Base-by-base conservation (phyloP, 2,797 vertebrate species). In the Chaunax sp. region DNA sequence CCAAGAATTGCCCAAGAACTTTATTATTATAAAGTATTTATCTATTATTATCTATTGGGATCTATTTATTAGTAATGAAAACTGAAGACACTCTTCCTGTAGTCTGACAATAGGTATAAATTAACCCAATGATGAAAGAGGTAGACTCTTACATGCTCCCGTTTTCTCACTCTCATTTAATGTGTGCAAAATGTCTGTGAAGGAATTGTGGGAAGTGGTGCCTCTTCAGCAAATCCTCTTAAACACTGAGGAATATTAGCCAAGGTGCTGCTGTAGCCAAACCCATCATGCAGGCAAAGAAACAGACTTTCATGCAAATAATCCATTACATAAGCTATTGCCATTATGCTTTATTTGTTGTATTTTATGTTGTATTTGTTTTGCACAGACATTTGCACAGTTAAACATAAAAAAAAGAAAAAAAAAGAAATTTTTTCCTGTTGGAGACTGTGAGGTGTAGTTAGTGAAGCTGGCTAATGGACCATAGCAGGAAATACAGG, bases 211-310 rank as follows among this genome's bases (percentile, higher is more conserved):
- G 58, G 49, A 56, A 52, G 60, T 26, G 23, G 33, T 63, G 75
- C 77, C 46, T 72, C 38, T 66, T 85, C 61, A 80, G 82, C 60
- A 77, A 71, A 70, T 84, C 73, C 30, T 51, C 75, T 72, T 67
- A 62, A 78, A 65, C 35, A 64, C 37, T 33, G 37, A 50, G 53
- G 57, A 67, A 23, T 50, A 25, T 7, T 23, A 23, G 55, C 65
- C 59, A 72, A 52, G 70, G 15, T 56, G 61, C 64, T 54, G 46
- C 59, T 46, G 35, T 19, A 47, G 43, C 57, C 40, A 40, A 55
- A 60, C 41, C 23, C 8, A 33, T 51, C 52, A 30, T 30, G 28
- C 5, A 30, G 5, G 28, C 28, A n/a, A n/a, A n/a, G n/a, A n/a
- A n/a, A n/a, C n/a, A n/a, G n/a, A n/a, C n/a, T 28, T 28, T 28